A percentile compares a stretch with the other conserved stretches of the same genome.
Conservation (phyloP, 1,140 invertebrate genomes). For the Metopolophium dirhodum region DNA sequence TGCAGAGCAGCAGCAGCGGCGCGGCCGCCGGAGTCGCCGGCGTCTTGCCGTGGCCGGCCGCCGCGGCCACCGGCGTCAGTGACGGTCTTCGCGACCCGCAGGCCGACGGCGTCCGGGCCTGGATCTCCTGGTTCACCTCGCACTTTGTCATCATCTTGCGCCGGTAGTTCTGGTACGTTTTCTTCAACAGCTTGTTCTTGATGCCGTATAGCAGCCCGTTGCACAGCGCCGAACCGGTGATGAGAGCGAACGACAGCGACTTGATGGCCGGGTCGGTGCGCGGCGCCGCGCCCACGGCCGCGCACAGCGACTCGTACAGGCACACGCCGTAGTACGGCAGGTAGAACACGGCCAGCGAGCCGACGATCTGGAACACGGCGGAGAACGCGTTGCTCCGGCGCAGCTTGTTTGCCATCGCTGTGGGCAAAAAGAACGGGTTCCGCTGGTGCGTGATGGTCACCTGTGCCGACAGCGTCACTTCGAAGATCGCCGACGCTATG, state of each 20-base stretch:
- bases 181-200: constrained; percentile 73
- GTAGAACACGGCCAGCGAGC: constrained; percentile 75
- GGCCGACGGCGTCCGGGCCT: constrained; percentile 77
- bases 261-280: constrained; percentile 63
- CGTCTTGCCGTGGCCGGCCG: constrained; percentile 74
- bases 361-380: constrained; percentile 71
- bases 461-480: constrained; percentile 82
- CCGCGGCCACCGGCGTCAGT: constrained; percentile 66
- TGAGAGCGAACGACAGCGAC: constrained; percentile 67
- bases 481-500: constrained; percentile 83
- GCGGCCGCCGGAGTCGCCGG: constrained; percentile 66
- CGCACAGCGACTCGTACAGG: constrained; percentile 66
- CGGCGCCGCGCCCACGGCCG: constrained; percentile 59
- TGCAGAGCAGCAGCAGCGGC: constrained; percentile 59
- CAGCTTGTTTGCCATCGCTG: constrained; percentile 65
- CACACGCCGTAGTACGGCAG: constrained; percentile 76
- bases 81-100: constrained; percentile 77
- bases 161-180: constrained; percentile 79
- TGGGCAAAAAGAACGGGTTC: constrained; percentile 72
- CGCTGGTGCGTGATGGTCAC: constrained; percentile 82
- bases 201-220: constrained; percentile 81
- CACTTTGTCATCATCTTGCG: constrained; percentile 80
- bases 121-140: constrained; percentile 76
- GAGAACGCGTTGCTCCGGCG: constrained; percentile 72
- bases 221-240: constrained; percentile 74